A percentile compares a stretch with the other conserved stretches of the same genome.
Conservation (phyloP, 2,113 vertebrate species). For the Cyprinodon tularosa region DNA sequence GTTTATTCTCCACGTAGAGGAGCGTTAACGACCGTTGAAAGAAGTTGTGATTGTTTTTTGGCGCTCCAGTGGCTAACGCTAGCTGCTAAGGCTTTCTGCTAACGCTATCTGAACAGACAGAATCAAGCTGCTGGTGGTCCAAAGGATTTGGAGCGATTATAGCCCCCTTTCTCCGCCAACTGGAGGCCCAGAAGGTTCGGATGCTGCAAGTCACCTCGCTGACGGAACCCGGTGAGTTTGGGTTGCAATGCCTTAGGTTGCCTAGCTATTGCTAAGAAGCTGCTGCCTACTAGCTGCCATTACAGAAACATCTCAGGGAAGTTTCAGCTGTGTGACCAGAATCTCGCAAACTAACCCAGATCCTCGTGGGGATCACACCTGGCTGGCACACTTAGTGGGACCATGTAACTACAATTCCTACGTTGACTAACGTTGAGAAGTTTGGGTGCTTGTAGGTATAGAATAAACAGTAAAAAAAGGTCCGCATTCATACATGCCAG, state of each 20-base stretch:
- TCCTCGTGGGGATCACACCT: neutral
- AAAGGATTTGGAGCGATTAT: slow-evolving; percentile 8
- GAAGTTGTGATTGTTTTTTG: slow-evolving; percentile 80
- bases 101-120: slow-evolving; percentile 15
- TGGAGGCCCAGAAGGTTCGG: slow-evolving; percentile 21
- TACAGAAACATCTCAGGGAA: neutral
- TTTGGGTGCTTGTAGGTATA: neutral
- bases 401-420: neutral
- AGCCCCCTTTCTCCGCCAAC: neutral
- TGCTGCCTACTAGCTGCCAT: slow-evolving; percentile 60
- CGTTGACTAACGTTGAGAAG: neutral
- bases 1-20: neutral
- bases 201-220: slow-evolving; percentile 1
- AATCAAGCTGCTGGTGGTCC: slow-evolving; percentile 11
- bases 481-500: neutral
- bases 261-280: slow-evolving; percentile 28
- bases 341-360: neutral
- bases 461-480: neutral
- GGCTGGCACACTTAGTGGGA: neutral
- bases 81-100: slow-evolving; percentile 31
- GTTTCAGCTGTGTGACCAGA: neutral
- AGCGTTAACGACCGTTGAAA: slow-evolving; percentile 46
- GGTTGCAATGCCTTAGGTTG: neutral
- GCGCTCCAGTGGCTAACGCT: slow-evolving; percentile 70
- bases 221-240: slow-evolving; percentile 39